Evolutionary conservation across 2,888 invertebrate genomes (phyloP), one percentile per base, ranked within the genome.

Genomic region (Eristalinus sepulchralis): DNA sequence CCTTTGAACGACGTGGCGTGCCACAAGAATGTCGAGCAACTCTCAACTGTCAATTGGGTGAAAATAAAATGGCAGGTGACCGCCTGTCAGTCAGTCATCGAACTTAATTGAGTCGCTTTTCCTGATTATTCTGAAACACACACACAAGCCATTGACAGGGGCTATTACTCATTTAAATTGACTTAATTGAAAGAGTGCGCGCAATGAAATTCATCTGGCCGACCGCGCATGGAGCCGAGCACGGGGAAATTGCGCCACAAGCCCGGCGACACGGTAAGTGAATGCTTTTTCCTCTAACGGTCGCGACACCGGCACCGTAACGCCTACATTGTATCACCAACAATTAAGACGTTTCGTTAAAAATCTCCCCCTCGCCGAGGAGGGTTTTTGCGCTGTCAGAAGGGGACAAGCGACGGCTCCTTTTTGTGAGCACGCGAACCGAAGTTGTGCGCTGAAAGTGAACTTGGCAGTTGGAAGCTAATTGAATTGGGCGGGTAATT

Each of bases 141-240:
- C 20, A 76, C 77, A 76, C 84, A 81, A 67, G 53, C 66, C 66
- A 76, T 70, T 70, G 80, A 71, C 66, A 66, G 66, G 53, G 31
- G 66, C 81, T 76, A 84, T 84, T 81, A 81, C 75, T 75, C 60
- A 53, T 31, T 76, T 84, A 60, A 66, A 76, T 75, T 76, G 60
- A 84, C 84, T 80, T 81, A 81, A 84, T 84, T 84, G 84, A 76
- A 17, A 47, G 17, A 17, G 60, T 34, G 80, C 76, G 68, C 80
- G 36, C 81, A 84, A 81, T 76, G 75, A 76, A 76, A 71, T 80
- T 76, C 76, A 81, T 76, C 84, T 81, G 81, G 31, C 67, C 64
- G 60, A 66, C 60, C 60, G 75, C 31, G 47, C 22, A 47, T 47
- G 47, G 34, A 39, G 53, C 34, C 55, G 57, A 71, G 57, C 31